Conservation (phyloP, 2,113 vertebrate species). For the Otocyon megalotis region DNA sequence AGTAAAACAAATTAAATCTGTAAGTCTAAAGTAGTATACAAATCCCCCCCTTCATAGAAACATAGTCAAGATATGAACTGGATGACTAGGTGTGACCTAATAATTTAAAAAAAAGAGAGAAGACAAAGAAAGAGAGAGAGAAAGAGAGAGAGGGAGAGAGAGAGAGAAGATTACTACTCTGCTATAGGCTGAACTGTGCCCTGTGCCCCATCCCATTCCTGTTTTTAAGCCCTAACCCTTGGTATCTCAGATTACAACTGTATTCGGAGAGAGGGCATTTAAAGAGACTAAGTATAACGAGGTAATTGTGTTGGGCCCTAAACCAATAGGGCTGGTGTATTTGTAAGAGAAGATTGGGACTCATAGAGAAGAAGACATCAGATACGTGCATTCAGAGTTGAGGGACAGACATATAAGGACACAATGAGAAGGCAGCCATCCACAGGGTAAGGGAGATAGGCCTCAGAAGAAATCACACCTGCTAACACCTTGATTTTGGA, state of each 20-base stretch:
- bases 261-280: neutral
- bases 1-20: neutral
- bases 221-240: fast-evolving
- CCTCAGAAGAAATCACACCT: neutral
- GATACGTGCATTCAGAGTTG: neutral
- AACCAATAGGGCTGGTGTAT: neutral
- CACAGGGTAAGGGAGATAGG: neutral
- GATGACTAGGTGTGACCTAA: neutral
- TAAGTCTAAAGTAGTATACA: neutral
- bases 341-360: neutral
- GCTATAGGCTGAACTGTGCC: neutral
- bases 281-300: neutral
- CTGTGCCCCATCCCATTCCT: neutral
- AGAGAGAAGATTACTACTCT: neutral
- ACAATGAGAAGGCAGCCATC: neutral
- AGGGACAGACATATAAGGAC: neutral
- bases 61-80: neutral
- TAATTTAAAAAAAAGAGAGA: neutral
- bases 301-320: neutral
- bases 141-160: no score
- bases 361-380: neutral
- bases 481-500: neutral
- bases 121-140: no score
- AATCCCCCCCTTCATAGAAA: neutral
- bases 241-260: neutral